These are phyloP conservation scores for Mayetiola destructor DNA, from an alignment of 2,888 invertebrate species.

Conservation along the genomic window DNA sequence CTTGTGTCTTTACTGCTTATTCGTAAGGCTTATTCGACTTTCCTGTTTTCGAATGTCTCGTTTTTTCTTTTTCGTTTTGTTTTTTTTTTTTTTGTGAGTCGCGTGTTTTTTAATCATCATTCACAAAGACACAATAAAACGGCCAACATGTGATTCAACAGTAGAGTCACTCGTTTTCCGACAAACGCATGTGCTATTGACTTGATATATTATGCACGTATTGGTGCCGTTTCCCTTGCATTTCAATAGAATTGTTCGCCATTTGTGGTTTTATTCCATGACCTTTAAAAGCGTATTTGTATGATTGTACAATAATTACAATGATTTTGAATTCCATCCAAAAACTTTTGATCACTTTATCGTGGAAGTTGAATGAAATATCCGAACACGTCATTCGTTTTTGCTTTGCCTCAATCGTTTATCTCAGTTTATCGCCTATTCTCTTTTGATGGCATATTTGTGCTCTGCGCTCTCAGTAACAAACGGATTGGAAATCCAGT, in stretches of 20 bases:
- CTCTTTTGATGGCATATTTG: no score
- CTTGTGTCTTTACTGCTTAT: no score
- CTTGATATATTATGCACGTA: no score
- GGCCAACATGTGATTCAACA: background rate
- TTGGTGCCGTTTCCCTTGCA: background rate
- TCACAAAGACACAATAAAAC: background rate
- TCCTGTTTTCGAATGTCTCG: no score
- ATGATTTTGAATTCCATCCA: background rate
- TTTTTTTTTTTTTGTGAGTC: conserved; percentile 6
- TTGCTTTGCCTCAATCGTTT: background rate
- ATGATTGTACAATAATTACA: background rate
- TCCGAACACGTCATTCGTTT: background rate
- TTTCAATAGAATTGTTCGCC: background rate
- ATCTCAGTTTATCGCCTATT: no score
- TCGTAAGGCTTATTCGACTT: no score
- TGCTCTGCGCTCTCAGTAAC: no score
- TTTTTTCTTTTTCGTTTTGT: background rate
- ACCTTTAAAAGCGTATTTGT: conserved; percentile 1
- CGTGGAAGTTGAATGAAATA: background rate
- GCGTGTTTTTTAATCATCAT: background rate
- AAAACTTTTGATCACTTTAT: no score
- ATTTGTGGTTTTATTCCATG: background rate
- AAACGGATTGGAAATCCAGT: no score
- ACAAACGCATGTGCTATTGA: background rate
- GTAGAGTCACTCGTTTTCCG: background rate